These are phyloP conservation scores for Sebastes diaconus DNA, from an alignment of 2,797 vertebrate genomes.

Conservation along the genomic window DNA sequence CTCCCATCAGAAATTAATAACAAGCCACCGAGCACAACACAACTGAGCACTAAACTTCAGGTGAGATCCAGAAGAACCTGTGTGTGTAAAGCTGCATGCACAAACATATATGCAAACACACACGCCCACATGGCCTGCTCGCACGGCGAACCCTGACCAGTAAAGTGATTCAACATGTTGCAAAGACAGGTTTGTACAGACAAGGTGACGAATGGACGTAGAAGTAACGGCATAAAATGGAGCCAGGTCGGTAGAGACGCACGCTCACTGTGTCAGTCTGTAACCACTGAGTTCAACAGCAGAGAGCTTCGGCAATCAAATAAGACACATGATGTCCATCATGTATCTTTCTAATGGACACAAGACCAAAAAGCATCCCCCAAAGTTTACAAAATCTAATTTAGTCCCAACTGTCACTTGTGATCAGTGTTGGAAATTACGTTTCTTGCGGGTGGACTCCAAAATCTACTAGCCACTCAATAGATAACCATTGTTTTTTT, in stretches of 20 bases:
- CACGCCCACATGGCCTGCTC: neutral
- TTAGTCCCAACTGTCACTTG: neutral
- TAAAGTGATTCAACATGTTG: slow-evolving; percentile 28
- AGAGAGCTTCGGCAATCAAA: slow-evolving; percentile 4
- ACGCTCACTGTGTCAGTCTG: neutral
- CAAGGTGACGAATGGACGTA: slow-evolving; percentile 17
- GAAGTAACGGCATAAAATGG: slow-evolving; percentile 27
- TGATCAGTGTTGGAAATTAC: neutral
- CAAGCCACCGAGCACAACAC: neutral
- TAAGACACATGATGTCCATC: neutral
- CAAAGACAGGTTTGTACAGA: slow-evolving; percentile 25
- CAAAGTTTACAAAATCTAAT: neutral
- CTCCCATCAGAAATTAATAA: slow-evolving; percentile 16
- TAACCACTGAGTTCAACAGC: neutral
- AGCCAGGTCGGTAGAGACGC: slow-evolving; percentile 3
- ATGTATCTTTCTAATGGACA: neutral
- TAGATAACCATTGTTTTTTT: too few relatives aligned
- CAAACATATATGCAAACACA: slow-evolving; percentile 15
- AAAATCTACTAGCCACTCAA: too few relatives aligned
- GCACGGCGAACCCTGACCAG: neutral
- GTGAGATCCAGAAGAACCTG: slow-evolving; percentile 4
- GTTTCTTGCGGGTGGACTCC: too few relatives aligned
- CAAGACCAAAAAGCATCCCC: neutral
- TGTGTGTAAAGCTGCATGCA: neutral
- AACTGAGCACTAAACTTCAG: neutral